Evolutionary conservation across 1,140 invertebrate genomes (phyloP), one percentile per base, ranked within the genome.

Genomic region (Orius insidiosus): DNA sequence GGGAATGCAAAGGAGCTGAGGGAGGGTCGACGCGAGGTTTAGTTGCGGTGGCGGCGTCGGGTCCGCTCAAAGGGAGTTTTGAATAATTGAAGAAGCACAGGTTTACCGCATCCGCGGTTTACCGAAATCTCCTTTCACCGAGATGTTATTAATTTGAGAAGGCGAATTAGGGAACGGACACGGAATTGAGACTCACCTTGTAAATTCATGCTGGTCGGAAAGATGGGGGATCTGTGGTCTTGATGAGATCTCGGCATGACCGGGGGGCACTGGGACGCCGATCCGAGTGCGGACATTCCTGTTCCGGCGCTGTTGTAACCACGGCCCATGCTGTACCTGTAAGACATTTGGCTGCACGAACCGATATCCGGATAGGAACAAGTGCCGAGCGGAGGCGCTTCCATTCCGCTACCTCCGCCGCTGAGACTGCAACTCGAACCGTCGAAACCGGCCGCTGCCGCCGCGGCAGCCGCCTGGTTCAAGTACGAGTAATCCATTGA

Each of bases 361-460:
- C 80, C 78, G 50, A 85, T 68, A 61, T 88, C 84, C 16, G 80
- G 78, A 63, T 86, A 87, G 5, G 80, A 76, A 60, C 79, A 81
- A 32, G 78, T 76, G 55, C 74, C 74, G 24, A 75, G 58, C 35
- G 67, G 65, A 7, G 69, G 67, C 49, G 73, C 71, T 63, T 77
- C 75, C 48, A 70, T 68, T 30, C 70, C 38, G n/a, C 32, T 43
- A 11, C 30, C 48, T 32, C 16, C 63, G 9, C 67, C 66, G 42
- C 75, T 63, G 46, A 80, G 65, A 11, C 63, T 61, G 55, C 76
- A 78, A 53, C 68, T 74, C 9, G 74, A 75, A 1, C 68, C 67
- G 53, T 76, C 74, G 58, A 76, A 76, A 7, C 70, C 70, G 24
- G 69, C 69, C 34, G 68, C 68, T 6, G 66, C 67, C 31, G 61